Evolutionary conservation across 2,888 invertebrate species (phyloP).

Genomic region (Thymelicus acteon): DNA sequence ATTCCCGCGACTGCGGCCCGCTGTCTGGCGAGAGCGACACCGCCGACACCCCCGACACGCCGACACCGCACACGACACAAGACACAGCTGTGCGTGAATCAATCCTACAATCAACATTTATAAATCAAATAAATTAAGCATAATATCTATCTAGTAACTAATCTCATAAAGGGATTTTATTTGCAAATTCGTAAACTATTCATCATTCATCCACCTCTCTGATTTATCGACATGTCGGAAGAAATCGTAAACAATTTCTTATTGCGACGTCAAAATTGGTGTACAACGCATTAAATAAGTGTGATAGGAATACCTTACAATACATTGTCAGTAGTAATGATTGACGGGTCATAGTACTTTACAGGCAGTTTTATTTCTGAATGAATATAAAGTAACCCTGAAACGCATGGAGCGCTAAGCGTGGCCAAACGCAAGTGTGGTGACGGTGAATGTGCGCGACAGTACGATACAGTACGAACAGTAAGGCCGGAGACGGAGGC

Average conservation of each 20-base stretch:
- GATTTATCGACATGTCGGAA: too few species aligned
- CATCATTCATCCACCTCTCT: too few species aligned
- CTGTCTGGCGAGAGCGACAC: slow-evolving; percentile 11
- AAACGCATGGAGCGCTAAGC: neutral
- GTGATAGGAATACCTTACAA: neutral
- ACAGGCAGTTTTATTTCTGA: neutral
- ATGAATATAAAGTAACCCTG: neutral
- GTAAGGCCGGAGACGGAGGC: neutral
- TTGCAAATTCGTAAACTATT: too few species aligned
- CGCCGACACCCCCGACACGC: neutral
- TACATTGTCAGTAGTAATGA: neutral
- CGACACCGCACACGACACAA: neutral
- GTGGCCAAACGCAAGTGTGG: too few species aligned
- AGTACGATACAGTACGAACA: neutral
- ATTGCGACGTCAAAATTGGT: too few species aligned
- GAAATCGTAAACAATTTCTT: too few species aligned
- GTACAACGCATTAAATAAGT: too few species aligned
- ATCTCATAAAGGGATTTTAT: too few species aligned
- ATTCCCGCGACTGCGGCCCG: slow-evolving; percentile 27
- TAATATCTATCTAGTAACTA: too few species aligned
- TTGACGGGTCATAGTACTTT: neutral
- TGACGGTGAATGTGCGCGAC: neutral
- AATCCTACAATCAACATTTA: too few species aligned
- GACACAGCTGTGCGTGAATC: neutral
- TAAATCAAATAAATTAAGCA: too few species aligned